phyloP scores from a whole-genome alignment of 2,113 vertebrate species.

The Sitta europaea region DNA sequence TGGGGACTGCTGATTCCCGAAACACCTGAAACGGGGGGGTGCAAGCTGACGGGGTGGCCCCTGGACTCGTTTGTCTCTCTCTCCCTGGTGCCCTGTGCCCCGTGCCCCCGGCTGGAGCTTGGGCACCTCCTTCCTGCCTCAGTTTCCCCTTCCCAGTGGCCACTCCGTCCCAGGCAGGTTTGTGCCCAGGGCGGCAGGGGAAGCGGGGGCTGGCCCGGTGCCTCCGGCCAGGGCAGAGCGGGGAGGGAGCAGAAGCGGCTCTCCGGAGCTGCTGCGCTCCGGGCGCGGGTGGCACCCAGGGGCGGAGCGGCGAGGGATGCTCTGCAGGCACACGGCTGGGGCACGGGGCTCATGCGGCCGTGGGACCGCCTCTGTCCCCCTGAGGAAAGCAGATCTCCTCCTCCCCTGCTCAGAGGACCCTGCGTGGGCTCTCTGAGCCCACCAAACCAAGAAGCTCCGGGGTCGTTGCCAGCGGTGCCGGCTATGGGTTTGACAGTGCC shows the following conservation, averaged over 20 bases:
- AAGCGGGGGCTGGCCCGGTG: no score
- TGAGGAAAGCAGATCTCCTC: not conserved
- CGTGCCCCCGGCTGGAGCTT: not conserved
- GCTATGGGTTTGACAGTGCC: rapidly evolving
- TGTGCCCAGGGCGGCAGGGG: not conserved
- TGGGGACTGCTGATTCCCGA: not conserved
- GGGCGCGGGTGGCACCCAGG: not conserved
- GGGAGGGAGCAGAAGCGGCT: not conserved
- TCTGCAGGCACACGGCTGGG: rapidly evolving
- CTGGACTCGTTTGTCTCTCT: not conserved
- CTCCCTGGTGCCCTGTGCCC: not conserved
- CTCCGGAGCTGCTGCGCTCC: rapidly evolving
- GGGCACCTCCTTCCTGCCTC: not conserved
- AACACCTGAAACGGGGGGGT: not conserved
- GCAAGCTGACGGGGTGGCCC: rapidly evolving
- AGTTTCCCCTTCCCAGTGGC: not conserved
- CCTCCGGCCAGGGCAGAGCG: not conserved
- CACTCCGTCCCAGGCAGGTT: not conserved
- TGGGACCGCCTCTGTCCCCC: rapidly evolving
- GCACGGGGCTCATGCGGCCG: rapidly evolving
- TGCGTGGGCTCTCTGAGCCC: not conserved
- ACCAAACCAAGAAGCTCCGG: rapidly evolving
- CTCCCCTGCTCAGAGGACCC: not conserved
- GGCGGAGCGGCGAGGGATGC: rapidly evolving
- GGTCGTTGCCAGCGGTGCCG: rapidly evolving